Conservation (phyloP, 2,797 vertebrate species). For the Gymnothorax reevesii region DNA sequence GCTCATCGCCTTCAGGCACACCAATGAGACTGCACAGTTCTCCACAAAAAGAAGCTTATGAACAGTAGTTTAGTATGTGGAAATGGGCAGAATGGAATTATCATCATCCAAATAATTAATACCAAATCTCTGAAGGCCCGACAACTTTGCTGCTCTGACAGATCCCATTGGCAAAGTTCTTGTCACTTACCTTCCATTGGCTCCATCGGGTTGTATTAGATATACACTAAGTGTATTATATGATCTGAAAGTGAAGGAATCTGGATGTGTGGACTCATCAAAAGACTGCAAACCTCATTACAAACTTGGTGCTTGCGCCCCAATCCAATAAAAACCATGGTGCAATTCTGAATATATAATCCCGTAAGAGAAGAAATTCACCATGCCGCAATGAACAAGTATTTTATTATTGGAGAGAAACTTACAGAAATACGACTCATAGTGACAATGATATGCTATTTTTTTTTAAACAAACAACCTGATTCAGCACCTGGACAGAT, state of each 20-base stretch:
- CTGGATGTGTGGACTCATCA: background rate
- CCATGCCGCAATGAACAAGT: background rate
- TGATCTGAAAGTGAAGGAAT: background rate
- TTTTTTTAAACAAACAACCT: background rate
- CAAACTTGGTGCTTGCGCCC: background rate
- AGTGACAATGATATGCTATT: background rate
- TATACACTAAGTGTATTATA: no score
- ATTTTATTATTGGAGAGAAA: background rate
- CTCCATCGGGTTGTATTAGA: no score
- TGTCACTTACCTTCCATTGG: no score
- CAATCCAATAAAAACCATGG: no score
- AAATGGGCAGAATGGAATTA: no score
- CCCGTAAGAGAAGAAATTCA: background rate
- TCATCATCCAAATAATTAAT: no score
- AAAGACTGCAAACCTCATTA: background rate
- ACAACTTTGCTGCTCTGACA: no score
- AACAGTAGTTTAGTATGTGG: no score
- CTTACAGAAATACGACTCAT: constrained; percentile 15
- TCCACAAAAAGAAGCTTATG: background rate
- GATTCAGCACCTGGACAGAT: background rate
- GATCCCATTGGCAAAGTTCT: no score
- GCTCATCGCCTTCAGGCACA: background rate
- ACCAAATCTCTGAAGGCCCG: no score
- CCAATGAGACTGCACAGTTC: background rate
- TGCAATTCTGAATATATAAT: background rate